phyloP scores from a whole-genome alignment of 2,113 vertebrate species.

The Eudyptes chrysolophus region DNA sequence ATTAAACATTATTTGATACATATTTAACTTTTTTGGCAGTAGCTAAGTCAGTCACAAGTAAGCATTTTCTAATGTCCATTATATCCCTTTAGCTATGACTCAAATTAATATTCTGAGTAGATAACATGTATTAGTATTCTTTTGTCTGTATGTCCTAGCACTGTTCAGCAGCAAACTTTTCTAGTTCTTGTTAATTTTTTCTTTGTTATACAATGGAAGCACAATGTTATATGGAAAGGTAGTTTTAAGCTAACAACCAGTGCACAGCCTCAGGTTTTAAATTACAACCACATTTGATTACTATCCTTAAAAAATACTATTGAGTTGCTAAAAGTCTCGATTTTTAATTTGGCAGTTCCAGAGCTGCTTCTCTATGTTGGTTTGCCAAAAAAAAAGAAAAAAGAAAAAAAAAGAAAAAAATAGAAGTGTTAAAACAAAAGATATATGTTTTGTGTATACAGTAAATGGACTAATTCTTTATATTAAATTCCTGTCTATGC shows the following conservation, averaged over 20 bases:
- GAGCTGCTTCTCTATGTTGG: slow-evolving; percentile 77
- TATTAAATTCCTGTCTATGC: slow-evolving; percentile 88
- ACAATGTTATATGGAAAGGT: slow-evolving; percentile 94
- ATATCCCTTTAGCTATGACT: slow-evolving; percentile 78
- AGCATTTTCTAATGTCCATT: slow-evolving; percentile 82
- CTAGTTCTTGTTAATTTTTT: slow-evolving; percentile 81
- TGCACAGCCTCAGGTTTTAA: slow-evolving; percentile 95
- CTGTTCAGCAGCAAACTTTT: slow-evolving; percentile 80
- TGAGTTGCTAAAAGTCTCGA: slow-evolving; percentile 74
- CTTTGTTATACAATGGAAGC: slow-evolving; percentile 91
- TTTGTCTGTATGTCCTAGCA: slow-evolving; percentile 89
- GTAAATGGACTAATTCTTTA: slow-evolving; percentile 85
- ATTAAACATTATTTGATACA: slow-evolving; percentile 88
- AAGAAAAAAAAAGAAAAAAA: not conserved
- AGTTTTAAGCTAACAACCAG: slow-evolving; percentile 89
- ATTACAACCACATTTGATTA: slow-evolving; percentile 84
- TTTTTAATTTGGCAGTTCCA: slow-evolving; percentile 80
- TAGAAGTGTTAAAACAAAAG: slow-evolving; percentile 67
- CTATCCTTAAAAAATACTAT: slow-evolving; percentile 74
- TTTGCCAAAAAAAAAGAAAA: slow-evolving; percentile 74
- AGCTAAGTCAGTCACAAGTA: slow-evolving; percentile 80
- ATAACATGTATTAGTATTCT: slow-evolving; percentile 79
- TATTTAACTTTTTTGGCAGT: slow-evolving; percentile 85
- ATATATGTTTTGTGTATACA: slow-evolving; percentile 82
- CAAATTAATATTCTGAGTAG: slow-evolving; percentile 80